Evolutionary conservation across 2,797 vertebrate species (phyloP).

Genomic region (Semotilus atromaculatus): DNA sequence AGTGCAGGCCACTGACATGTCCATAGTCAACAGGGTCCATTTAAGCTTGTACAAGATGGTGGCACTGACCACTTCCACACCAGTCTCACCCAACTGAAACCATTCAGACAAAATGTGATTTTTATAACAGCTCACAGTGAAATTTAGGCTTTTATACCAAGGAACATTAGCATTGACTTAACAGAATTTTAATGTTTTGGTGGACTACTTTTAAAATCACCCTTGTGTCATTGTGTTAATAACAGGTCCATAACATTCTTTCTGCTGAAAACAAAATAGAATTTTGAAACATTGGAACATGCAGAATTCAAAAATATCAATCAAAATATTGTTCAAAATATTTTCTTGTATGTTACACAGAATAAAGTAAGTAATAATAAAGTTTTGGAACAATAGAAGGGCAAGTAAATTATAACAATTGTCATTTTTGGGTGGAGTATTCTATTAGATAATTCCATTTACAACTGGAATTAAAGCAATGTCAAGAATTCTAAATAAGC

Average conservation of each 20-base stretch:
- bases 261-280: not conserved
- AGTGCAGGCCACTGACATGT: conserved; percentile 66
- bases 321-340: too few species aligned
- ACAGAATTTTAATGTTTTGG: not conserved
- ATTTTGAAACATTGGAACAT: not conserved
- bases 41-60: conserved; percentile 74
- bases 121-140: not conserved
- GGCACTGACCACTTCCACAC: conserved; percentile 60
- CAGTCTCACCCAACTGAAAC: conserved; percentile 55
- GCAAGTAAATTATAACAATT: not conserved
- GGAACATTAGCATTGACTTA: not conserved
- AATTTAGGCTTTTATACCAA: not conserved
- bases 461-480: not conserved
- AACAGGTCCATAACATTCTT: not conserved
- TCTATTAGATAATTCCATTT: not conserved
- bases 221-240: too few species aligned
- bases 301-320: not conserved
- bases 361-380: not conserved
- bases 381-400: not conserved
- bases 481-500: not conserved
- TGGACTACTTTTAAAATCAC: not conserved
- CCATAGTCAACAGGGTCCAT: conserved; percentile 77
- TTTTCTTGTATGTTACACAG: not conserved
- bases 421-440: not conserved
- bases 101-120: not conserved